Percentiles rank a stretch among this genome's conserved stretches.
phyloP scores from a whole-genome alignment of 2,113 vertebrate species.

The Rafetus swinhoei region DNA sequence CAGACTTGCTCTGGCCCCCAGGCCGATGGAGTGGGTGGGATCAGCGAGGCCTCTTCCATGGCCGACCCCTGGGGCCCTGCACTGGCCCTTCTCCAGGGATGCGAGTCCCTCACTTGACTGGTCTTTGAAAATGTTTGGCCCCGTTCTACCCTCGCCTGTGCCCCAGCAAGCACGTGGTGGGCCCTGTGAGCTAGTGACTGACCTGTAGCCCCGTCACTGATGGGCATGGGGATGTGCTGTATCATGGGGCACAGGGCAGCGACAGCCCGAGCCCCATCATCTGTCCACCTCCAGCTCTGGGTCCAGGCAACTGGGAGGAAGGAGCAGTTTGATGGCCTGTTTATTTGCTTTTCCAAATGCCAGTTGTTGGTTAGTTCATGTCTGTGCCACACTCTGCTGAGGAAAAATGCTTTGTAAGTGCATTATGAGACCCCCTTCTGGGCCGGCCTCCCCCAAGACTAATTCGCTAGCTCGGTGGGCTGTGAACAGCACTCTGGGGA shows the following conservation, averaged over 20 bases:
- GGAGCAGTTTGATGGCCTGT: background rate
- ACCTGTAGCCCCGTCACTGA: background rate
- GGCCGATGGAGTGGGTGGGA: background rate
- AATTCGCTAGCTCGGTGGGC: background rate
- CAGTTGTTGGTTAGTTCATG: background rate
- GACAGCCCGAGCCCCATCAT: background rate
- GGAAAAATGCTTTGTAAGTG: background rate
- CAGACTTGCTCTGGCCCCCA: background rate
- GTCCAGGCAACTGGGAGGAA: background rate
- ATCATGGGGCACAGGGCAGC: background rate
- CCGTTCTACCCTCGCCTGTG: background rate
- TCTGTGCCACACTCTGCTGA: background rate
- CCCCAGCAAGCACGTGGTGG: background rate
- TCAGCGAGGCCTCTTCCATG: background rate
- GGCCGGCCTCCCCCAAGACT: background rate
- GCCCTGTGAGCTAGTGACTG: background rate
- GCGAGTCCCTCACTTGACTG: background rate
- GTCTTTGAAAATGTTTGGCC: background rate
- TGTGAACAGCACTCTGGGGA: background rate
- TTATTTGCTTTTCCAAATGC: background rate
- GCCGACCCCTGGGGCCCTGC: background rate
- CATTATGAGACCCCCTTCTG: background rate
- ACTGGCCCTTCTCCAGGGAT: background rate
- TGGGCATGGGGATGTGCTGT: background rate
- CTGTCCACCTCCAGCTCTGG: background rate